Percentiles rank a stretch among this genome's conserved stretches.
Conservation (phyloP, 2,797 vertebrate genomes). For the Yasuhikotakia modesta region DNA sequence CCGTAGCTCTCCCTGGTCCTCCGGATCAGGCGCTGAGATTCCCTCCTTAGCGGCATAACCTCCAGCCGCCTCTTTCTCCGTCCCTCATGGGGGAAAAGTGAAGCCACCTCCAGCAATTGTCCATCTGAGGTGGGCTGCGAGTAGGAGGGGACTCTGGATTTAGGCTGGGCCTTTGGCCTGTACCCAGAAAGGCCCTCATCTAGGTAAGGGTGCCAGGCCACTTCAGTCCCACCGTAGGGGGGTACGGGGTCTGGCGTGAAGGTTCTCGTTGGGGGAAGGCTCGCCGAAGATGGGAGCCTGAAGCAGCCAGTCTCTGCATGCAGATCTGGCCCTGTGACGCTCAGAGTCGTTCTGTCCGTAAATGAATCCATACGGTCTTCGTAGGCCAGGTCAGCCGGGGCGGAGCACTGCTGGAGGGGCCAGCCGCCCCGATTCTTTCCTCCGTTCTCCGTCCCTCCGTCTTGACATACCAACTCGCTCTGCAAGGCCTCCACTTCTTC, state of each 20-base stretch:
- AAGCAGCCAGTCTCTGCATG: slow-evolving; percentile 78
- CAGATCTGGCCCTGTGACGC: slow-evolving; percentile 79
- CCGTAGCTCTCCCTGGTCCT: slow-evolving; percentile 63
- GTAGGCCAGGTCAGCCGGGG: slow-evolving; percentile 90
- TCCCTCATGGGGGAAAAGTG: slow-evolving; percentile 68
- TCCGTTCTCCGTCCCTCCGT: slow-evolving; percentile 73
- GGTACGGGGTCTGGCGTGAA: slow-evolving; percentile 71
- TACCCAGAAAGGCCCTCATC: slow-evolving; percentile 59
- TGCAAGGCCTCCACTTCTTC: slow-evolving; percentile 79
- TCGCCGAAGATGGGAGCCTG: slow-evolving; percentile 75
- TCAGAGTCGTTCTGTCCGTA: slow-evolving; percentile 98
- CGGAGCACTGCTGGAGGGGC: slow-evolving; percentile 96
- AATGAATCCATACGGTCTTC: slow-evolving; percentile 97
- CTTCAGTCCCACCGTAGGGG: slow-evolving; percentile 21
- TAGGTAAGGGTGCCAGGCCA: slow-evolving; percentile 50
- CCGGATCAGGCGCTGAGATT: slow-evolving; percentile 57
- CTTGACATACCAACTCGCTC: slow-evolving; percentile 68
- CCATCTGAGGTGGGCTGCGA: slow-evolving; percentile 66
- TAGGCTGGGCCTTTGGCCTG: slow-evolving; percentile 46
- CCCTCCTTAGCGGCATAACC: slow-evolving; percentile 56
- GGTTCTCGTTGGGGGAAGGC: slow-evolving; percentile 71
- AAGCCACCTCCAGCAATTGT: slow-evolving; percentile 72
- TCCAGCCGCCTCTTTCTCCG: slow-evolving; percentile 64
- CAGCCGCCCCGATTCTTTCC: slow-evolving; percentile 90
- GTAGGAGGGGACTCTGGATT: slow-evolving; percentile 63